Base-by-base conservation (phyloP, 2,797 vertebrate genomes). In the Enteromius radiatus region DNA sequence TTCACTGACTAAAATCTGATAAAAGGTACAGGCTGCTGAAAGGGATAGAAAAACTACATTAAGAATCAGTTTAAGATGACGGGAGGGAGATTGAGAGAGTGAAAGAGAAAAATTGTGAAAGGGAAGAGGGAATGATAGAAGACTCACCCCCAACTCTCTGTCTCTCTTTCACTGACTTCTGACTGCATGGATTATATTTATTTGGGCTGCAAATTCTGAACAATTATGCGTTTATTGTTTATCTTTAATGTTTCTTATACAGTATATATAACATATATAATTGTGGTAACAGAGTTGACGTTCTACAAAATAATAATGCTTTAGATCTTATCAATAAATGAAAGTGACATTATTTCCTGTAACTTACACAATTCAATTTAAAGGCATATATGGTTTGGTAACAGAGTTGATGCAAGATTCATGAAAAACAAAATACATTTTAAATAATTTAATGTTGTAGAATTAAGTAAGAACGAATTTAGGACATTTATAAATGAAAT, bases 181-280 rank as follows among this genome's bases (percentile, higher is more conserved):
- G 82, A 87, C 80, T 68, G 81, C 74, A 84, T 78, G 63, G 81
- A 74, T 86, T 87, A 86, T 84, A 86, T 85, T 84, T 61, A 84
- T 85, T 54, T 52, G 49, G 19, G 6, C 17, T 52, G 19, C 5
- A 52, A 52, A 52, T 52, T 52, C 6, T 56, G 21, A 23, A 23
- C 54, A 56, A n/a, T 56, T 56, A n/a, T 56, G n/a, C 10, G 23
- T 23, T 23, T 23, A 23, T 56, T 56, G 23, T 56, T 56, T 23
- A 23, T 56, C 9, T 56, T 56, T 11, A 23, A 23, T 56, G 54
- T 11, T 23, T 56, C n/a, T 56, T 56, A 56, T 12, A 56, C 54
- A 23, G 9, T 56, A 23, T 56, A 23, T n/a, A n/a, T n/a, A n/a
- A n/a, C n/a, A n/a, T n/a, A n/a, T n/a, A n/a, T n/a, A n/a, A n/a